Base-by-base conservation (phyloP, 2,888 invertebrate genomes). In the Microchrysa polita region DNA sequence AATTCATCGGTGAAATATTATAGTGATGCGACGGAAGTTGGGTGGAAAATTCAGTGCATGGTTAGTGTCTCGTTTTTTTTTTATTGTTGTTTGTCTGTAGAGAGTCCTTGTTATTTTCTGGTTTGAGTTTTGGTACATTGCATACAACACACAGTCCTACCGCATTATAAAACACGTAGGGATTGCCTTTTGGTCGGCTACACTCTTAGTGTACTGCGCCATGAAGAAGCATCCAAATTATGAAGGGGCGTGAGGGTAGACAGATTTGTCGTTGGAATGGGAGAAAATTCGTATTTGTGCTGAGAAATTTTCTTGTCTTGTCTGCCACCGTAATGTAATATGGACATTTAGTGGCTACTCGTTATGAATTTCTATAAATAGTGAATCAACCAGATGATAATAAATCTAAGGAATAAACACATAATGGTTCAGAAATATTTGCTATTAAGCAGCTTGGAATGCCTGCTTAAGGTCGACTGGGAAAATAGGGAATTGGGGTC, bases 351-450 rank as follows among this genome's bases (percentile, higher is more conserved):
- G 14, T 48, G 10, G 34, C n/a, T 65, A 44, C 48, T 44, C 44
- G 65, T 65, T 65, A 18, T n/a, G 20, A 10, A 20, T 40, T 22
- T 34, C 69, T 69, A 69, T 55, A 69, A 69, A 69, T 69, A 69
- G 57, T 7, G 7, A 34, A 2, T 5, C 27, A 69, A 55, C 18
- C 61, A 20, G 34, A 57, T 40, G 55, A 57, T 20, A 65, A 65
- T 65, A 69, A 69, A 69, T 69, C 69, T 34, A 20, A 7, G 27
- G 27, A 7, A 34, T n/a, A 12, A 42, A 52, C 20, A 20, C 57
- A 65, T 65, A 44, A 44, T 44, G 44, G 44, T 44, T 20, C 55
- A 69, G 57, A 40, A 69, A 53, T 67, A 67, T 53, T 53, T 67
- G 18, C 40, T 40, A 40, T 34, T 34, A 7, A 7, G 27, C 7